phyloP scores from a whole-genome alignment of 2,113 vertebrate species.

The Clupea harengus region DNA sequence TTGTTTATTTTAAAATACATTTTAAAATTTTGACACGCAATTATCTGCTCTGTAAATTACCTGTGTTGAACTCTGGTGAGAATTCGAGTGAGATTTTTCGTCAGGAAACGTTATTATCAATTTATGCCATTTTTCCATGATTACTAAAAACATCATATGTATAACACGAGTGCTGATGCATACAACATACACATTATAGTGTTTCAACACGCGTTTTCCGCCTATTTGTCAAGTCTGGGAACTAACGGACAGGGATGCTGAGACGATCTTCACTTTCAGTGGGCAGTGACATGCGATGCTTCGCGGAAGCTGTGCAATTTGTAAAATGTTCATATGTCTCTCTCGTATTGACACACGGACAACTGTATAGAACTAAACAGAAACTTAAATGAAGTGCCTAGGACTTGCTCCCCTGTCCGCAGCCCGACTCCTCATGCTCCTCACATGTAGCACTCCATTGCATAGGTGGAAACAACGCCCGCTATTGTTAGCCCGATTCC shows the following conservation, averaged over 20 bases:
- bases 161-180: neutral
- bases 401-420: neutral
- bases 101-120: neutral
- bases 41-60: neutral
- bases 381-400: neutral
- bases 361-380: neutral
- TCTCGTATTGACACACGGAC: neutral
- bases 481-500: neutral
- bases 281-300: neutral
- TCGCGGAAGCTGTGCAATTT: neutral
- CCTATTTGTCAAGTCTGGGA: neutral
- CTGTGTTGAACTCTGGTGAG: neutral
- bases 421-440: neutral
- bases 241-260: constrained; percentile 2
- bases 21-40: neutral
- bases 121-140: neutral
- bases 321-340: neutral
- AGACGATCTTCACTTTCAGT: neutral
- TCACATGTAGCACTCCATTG: neutral
- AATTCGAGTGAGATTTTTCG: neutral
- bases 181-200: neutral
- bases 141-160: neutral
- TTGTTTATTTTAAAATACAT: neutral
- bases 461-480: constrained; percentile 6
- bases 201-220: neutral